Conservation (phyloP, 2,797 vertebrate species). For the Dicrostonyx torquatus region DNA sequence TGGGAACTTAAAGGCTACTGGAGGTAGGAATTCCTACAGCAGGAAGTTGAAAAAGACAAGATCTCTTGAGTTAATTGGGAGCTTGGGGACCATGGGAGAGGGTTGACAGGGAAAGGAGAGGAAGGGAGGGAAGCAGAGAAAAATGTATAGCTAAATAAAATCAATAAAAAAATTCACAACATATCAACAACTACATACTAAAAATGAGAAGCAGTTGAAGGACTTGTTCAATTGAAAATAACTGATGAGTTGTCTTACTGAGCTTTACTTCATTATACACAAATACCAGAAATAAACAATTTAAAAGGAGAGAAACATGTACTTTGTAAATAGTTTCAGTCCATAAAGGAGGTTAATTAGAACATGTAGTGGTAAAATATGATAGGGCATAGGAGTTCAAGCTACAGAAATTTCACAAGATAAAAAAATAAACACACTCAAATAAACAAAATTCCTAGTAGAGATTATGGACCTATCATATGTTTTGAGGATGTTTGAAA, state of each 20-base stretch:
- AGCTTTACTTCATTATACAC: background rate
- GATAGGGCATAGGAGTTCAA: background rate
- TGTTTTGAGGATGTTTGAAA: background rate
- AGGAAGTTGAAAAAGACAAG: too few relatives aligned
- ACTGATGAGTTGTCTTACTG: background rate
- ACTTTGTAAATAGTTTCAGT: background rate
- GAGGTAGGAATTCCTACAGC: too few relatives aligned
- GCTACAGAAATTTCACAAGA: background rate
- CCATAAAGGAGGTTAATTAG: background rate
- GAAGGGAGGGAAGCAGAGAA: too few relatives aligned
- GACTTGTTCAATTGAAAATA: slow-evolving; percentile 22
- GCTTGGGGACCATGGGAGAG: too few relatives aligned
- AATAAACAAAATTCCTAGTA: background rate
- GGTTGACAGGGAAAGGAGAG: too few relatives aligned
- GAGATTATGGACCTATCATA: background rate
- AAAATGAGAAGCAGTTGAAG: slow-evolving; percentile 30
- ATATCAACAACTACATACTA: too few relatives aligned
- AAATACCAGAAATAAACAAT: background rate
- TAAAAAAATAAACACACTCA: background rate
- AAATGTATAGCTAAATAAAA: too few relatives aligned
- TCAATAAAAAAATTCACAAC: too few relatives aligned
- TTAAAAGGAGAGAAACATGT: background rate
- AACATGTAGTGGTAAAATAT: background rate
- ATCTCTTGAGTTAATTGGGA: too few relatives aligned
- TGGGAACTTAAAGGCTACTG: too few relatives aligned